A percentile compares a stretch with the other conserved stretches of the same genome.
Evolutionary conservation across 2,888 invertebrate genomes (phyloP).

Genomic region (Aproaerema taeniolella): DNA sequence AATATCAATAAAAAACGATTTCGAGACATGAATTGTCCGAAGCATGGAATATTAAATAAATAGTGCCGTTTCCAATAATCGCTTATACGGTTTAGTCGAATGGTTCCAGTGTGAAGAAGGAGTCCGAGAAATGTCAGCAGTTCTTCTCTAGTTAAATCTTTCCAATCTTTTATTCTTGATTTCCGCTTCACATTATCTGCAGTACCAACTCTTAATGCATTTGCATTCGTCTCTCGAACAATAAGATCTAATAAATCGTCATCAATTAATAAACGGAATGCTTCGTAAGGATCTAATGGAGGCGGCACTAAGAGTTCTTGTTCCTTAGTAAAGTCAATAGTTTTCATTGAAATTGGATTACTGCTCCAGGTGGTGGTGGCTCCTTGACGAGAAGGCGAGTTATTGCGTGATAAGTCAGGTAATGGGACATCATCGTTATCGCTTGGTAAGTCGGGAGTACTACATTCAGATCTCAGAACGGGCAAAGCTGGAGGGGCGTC

Average conservation of each 20-base stretch:
- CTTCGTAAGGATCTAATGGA: constrained; percentile 22
- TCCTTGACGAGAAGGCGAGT: constrained; percentile 19
- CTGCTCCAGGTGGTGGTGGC: constrained; percentile 13
- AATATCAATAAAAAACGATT: constrained; percentile 38
- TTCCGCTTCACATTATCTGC: constrained; percentile 16
- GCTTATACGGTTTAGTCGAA: constrained; percentile 29
- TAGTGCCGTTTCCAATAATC: constrained; percentile 42
- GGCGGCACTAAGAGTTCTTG: constrained; percentile 19
- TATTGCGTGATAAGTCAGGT: constrained; percentile 7
- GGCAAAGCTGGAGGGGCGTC: constrained; percentile 13
- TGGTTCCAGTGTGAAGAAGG: constrained; percentile 41
- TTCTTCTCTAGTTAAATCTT: constrained; percentile 27
- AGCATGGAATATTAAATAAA: constrained; percentile 33
- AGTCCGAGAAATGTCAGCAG: constrained; percentile 38
- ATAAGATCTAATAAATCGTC: constrained; percentile 22
- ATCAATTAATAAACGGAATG: constrained; percentile 23
- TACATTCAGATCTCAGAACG: background rate
- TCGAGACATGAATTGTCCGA: constrained; percentile 34
- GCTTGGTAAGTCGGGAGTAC: background rate
- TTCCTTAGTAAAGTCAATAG: constrained; percentile 6
- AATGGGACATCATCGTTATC: background rate
- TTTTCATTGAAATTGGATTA: background rate
- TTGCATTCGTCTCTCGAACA: constrained; percentile 21
- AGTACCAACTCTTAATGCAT: constrained; percentile 15
- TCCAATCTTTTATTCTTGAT: constrained; percentile 28